Base-by-base conservation (phyloP, 2,888 invertebrate genomes). In the Epinotia nisella region DNA sequence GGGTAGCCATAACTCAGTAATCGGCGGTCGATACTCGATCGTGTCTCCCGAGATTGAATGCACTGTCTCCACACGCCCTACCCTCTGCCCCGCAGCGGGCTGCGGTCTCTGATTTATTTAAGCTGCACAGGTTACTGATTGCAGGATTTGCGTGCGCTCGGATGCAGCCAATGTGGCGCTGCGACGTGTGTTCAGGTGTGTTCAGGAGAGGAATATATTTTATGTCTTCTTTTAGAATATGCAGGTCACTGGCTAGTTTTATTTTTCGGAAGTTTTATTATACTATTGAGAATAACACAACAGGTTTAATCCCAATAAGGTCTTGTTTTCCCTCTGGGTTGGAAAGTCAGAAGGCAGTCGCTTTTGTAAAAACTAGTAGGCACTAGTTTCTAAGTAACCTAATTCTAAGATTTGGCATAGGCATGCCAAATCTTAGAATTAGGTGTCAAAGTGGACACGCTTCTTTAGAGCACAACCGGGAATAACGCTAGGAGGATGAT, bases 21-120 rank as follows among this genome's bases (percentile, higher is more conserved):
- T 79, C 76, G 78, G 71, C 70, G 75, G 77, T 75, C 80, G 77
- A 80, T 79, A 76, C 77, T 75, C 76, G 76, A 75, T 59, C 76
- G 74, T 69, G 75, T 76, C 66, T 75, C 74, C 68, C 66, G 75
- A 78, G 78, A 82, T 78, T 78, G 79, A 78, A 78, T 76, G 75
- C 75, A 74, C 65, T 77, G 76, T 79, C 78, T 75, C 73, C 51
- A 65, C 75, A 73, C 76, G 70, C 75, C 76, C 75, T 76, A 72
- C 66, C 66, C 55, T 29, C 61, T 21, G 55, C 60, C 61, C 61
- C 60, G 39, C 51, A 3, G 45, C 49, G 15, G 9, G 66, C 60
- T 72, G 71, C 67, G 67, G 71, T 21, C 45, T 59, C 56, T 67
- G 71, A 72, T 72, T 72, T 72, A 72, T 67, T 72, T 61, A 67